Base-by-base conservation (phyloP, 2,113 vertebrate genomes). In the Vireo altiloquus region DNA sequence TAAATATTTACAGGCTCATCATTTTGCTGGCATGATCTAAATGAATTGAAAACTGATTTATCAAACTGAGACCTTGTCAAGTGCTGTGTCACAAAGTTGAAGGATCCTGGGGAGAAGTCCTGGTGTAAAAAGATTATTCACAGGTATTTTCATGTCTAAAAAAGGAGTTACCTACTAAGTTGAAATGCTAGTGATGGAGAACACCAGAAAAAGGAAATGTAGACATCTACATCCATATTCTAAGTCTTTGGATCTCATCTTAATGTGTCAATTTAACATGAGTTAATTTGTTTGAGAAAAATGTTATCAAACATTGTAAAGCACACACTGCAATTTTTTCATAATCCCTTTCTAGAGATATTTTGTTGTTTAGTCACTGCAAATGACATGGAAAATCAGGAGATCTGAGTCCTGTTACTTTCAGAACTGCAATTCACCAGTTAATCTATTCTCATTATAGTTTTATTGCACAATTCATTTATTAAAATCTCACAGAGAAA, bases 181-280 rank as follows among this genome's bases (percentile, higher is more conserved):
- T 28, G 53, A 61, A 61, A 44, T 30, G 16, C 16, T 42, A 31
- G 13, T 44, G 4, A 74, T 8, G 79, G 15, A 65, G 1, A 44
- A 66, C 28, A 59, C 7, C 2, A 4, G 11, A 13, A 27, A 65
- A n/a, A 77, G 9, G 13, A 74, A 56, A 52, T 27, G 6, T 23
- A 60, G 40, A 35, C 2, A 37, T 11, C 24, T 70, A 23, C 15
- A 40, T 30, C 7, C 31, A 24, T 75, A 61, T 52, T 78, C 13
- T 65, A 64, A 37, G 15, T 30, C 19, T 50, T 69, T 56, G 17
- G 10, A 25, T 70, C 8, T 65, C 37, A 54, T 75, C 68, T 63
- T 75, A 50, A 18, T 39, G 3, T 30, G 14, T 16, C 4, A 42
- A 11, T 40, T 65, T 42, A 47, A 44, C 0, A 0, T 13, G 9